Conservation (phyloP, 1,140 invertebrate genomes). For the Scaptomyza graminum region DNA sequence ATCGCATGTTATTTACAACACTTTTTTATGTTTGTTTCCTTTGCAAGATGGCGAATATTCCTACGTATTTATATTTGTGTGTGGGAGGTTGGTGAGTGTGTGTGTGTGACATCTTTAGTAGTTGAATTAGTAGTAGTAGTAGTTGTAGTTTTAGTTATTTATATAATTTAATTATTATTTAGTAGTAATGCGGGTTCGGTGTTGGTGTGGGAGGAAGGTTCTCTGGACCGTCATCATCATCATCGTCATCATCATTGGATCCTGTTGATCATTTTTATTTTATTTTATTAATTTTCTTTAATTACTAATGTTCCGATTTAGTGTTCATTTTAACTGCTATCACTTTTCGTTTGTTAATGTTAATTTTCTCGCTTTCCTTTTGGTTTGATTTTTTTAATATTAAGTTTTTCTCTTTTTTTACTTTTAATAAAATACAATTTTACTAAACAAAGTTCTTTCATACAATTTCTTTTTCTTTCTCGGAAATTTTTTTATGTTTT, state of each 20-base stretch:
- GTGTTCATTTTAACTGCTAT: conserved; percentile 73
- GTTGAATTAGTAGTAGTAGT: conserved; percentile 15
- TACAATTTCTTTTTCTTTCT: conserved; percentile 3
- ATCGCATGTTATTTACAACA: conserved; percentile 70
- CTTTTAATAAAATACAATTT: conserved; percentile 69
- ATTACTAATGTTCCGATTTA: conserved; percentile 62
- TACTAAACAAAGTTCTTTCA: conserved; percentile 63
- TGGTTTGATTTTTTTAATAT: conserved; percentile 57
- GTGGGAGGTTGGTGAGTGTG: conserved; percentile 4
- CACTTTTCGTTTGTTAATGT: conserved; percentile 58
- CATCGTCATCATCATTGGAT: conserved; percentile 12
- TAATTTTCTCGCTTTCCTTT: no score
- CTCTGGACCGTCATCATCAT: conserved; percentile 17
- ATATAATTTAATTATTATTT: background rate
- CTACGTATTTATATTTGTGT: conserved; percentile 23
- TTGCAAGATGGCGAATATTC: conserved; percentile 30
- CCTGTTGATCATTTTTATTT: conserved; percentile 30
- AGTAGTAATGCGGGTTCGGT: conserved; percentile 24
- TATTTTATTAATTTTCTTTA: conserved; percentile 21
- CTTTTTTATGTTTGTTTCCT: conserved; percentile 35
- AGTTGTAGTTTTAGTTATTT: conserved; percentile 15
- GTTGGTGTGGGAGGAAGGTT: conserved; percentile 15
- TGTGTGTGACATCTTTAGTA: conserved; percentile 32
- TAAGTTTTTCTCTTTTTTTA: conserved; percentile 34
- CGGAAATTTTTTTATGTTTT: conserved; percentile 33